Percentiles rank a stretch among this genome's conserved stretches.
phyloP scores from a whole-genome alignment of 2,113 vertebrate species.

The Thamnophis sirtalis region DNA sequence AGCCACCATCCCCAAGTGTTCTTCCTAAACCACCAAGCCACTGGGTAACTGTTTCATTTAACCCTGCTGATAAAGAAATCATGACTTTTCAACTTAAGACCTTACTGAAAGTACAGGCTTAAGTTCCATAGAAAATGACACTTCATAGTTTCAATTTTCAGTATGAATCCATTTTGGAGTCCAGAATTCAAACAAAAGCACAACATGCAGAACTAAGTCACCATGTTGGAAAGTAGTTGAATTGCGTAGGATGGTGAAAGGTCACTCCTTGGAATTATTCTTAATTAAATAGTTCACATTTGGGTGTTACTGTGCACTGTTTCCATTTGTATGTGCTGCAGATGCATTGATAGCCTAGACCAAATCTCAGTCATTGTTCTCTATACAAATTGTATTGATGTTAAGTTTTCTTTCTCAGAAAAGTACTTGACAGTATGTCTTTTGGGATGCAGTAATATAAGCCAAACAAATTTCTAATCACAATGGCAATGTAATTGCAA shows the following conservation, averaged over 20 bases:
- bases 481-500: neutral
- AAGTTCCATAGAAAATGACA: constrained; percentile 55
- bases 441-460: neutral
- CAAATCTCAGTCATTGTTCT: neutral
- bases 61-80: constrained; percentile 87
- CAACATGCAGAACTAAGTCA: constrained; percentile 18
- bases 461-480: neutral
- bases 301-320: constrained; percentile 55
- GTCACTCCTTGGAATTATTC: neutral
- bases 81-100: constrained; percentile 98
- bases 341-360: neutral
- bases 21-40: constrained; percentile 94
- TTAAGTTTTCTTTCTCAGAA: neutral
- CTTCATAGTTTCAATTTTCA: constrained; percentile 14
- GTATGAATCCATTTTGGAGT: neutral
- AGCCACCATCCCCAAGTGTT: constrained; percentile 93
- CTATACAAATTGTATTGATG: neutral
- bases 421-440: neutral
- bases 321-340: constrained; percentile 72
- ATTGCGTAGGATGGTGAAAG: neutral
- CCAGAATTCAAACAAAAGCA: neutral
- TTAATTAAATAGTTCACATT: neutral
- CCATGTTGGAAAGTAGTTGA: constrained; percentile 21
- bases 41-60: constrained; percentile 89
- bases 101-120: constrained; percentile 94